phyloP scores from a whole-genome alignment of 2,888 invertebrate genomes.

The Zonitis immaculata region DNA sequence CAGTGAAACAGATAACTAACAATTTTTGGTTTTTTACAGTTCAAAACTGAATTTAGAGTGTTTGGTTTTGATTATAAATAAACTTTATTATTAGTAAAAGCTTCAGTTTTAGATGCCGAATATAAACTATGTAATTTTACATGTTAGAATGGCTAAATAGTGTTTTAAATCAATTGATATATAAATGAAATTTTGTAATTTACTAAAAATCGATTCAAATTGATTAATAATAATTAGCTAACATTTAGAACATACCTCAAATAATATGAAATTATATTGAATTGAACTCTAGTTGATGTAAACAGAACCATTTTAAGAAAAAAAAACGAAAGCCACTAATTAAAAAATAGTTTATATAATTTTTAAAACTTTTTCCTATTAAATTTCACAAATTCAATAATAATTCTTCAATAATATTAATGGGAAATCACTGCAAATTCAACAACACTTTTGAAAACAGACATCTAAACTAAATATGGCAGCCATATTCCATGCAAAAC shows the following conservation, averaged over 20 bases:
- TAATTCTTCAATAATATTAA: slow-evolving; percentile 43
- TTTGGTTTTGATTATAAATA: not conserved
- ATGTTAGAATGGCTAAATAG: not conserved
- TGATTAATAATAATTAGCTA: not conserved
- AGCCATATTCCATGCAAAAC: slow-evolving; percentile 81
- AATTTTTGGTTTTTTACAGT: not conserved
- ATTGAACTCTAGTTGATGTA: slow-evolving; percentile 67
- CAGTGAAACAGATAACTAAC: too few relatives aligned
- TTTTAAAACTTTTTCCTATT: slow-evolving; percentile 47
- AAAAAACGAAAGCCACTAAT: slow-evolving; percentile 42
- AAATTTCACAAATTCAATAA: slow-evolving; percentile 43
- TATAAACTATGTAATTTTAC: not conserved
- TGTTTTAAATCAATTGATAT: not conserved
- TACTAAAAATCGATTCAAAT: not conserved
- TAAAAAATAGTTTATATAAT: slow-evolving; percentile 44
- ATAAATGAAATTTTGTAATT: not conserved
- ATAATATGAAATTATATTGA: slow-evolving; percentile 61
- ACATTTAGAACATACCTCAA: slow-evolving; percentile 48
- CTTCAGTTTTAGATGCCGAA: not conserved
- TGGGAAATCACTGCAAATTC: slow-evolving; percentile 42
- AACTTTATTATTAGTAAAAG: not conserved
- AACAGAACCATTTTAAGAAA: slow-evolving; percentile 63
- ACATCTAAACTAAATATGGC: slow-evolving; percentile 80
- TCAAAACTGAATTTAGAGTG: not conserved
- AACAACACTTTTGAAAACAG: slow-evolving; percentile 63